Conservation (phyloP, 2,113 vertebrate species). For the Progne subis region DNA sequence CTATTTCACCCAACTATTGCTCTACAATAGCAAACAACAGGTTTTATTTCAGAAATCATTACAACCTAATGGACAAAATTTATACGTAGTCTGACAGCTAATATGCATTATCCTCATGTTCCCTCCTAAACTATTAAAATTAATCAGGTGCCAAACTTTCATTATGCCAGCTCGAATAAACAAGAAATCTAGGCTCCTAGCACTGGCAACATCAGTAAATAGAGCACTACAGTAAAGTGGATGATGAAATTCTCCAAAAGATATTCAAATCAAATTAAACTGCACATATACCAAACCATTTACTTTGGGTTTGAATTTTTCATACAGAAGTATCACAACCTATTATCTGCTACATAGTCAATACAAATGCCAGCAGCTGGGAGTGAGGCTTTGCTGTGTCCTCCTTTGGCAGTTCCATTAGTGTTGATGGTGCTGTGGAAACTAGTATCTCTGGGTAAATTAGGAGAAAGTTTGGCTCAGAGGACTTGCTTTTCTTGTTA, state of each 20-base stretch:
- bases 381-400: neutral
- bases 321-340: neutral
- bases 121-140: conserved; percentile 75
- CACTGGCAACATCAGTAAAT: conserved; percentile 58
- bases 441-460: neutral
- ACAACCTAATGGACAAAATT: conserved; percentile 59
- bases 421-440: neutral
- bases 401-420: neutral
- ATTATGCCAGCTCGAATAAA: conserved; percentile 73
- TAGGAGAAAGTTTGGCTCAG: neutral
- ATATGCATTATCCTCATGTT: conserved; percentile 66
- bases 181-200: conserved; percentile 54
- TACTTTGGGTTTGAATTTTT: conserved; percentile 12
- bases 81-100: conserved; percentile 64
- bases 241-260: conserved; percentile 24
- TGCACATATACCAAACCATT: neutral
- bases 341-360: neutral
- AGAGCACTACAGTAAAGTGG: conserved; percentile 53
- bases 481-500: neutral
- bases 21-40: conserved; percentile 22
- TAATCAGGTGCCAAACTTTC: conserved; percentile 78
- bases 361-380: neutral
- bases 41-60: conserved; percentile 69
- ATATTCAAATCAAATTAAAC: conserved; percentile 45
- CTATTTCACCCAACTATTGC: neutral